Conservation (phyloP, 1,140 invertebrate species). For the Drosophila burlai region DNA sequence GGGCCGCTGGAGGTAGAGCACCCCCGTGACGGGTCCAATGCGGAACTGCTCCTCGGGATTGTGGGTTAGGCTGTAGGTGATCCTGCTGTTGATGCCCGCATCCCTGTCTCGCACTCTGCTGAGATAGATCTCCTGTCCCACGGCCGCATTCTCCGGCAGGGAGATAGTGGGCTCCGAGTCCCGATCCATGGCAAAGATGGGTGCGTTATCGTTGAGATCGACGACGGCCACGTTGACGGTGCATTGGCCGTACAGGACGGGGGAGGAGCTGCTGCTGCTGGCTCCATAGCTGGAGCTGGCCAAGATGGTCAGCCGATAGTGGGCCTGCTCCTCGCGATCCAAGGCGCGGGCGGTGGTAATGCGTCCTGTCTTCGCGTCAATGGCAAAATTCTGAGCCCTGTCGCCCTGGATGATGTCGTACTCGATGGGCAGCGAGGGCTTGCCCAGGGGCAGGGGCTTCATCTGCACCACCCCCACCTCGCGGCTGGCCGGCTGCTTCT, state of each 20-base stretch:
- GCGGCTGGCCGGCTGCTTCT: slow-evolving; percentile 86
- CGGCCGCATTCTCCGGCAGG: slow-evolving; percentile 94
- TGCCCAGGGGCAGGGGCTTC: slow-evolving; percentile 81
- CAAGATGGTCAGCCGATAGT: slow-evolving; percentile 92
- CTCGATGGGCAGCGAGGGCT: slow-evolving; percentile 50
- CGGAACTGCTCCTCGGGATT: slow-evolving; percentile 93
- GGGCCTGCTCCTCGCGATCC: slow-evolving; percentile 92
- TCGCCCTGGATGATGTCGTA: slow-evolving; percentile 95
- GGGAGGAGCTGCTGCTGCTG: background rate
- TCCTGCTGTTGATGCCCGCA: slow-evolving; percentile 92
- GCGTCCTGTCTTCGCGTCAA: slow-evolving; percentile 91
- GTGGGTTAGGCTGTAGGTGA: slow-evolving; percentile 92
- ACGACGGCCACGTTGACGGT: slow-evolving; percentile 92
- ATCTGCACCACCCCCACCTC: slow-evolving; percentile 92
- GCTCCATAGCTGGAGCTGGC: slow-evolving; percentile 86
- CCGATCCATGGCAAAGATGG: slow-evolving; percentile 91
- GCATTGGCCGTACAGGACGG: slow-evolving; percentile 88
- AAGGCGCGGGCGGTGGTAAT: slow-evolving; percentile 92
- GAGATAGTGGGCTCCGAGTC: slow-evolving; percentile 88
- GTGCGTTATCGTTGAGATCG: slow-evolving; percentile 97
- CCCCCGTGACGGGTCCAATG: slow-evolving; percentile 93
- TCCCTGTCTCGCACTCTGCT: slow-evolving; percentile 94
- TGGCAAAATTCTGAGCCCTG: slow-evolving; percentile 90
- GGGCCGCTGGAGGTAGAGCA: slow-evolving; percentile 94
- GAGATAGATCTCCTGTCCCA: slow-evolving; percentile 96